Conservation (phyloP, 2,797 vertebrate species). For the Aphelocoma californica region DNA sequence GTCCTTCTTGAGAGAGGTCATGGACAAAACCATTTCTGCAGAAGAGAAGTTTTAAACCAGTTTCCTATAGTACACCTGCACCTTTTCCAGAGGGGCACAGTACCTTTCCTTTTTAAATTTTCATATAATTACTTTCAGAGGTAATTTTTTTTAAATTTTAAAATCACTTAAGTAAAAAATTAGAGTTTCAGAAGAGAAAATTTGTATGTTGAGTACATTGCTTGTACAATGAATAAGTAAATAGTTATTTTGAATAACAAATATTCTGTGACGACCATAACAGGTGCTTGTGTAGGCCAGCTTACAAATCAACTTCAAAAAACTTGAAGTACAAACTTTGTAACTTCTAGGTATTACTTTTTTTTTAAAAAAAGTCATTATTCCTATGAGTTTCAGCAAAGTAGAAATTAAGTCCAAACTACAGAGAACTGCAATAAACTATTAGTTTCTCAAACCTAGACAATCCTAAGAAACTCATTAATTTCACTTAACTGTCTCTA, state of each 20-base stretch:
- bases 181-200: background rate
- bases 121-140: background rate
- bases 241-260: background rate
- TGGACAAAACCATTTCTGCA: background rate
- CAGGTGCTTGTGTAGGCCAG: background rate
- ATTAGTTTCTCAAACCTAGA: background rate
- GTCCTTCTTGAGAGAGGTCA: background rate
- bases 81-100: background rate
- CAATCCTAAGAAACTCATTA: constrained; percentile 10
- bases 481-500: constrained; percentile 6
- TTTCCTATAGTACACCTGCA: background rate
- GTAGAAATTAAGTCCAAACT: background rate
- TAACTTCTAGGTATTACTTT: background rate
- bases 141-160: background rate
- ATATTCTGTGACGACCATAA: background rate
- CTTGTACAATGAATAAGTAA: background rate
- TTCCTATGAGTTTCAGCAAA: background rate
- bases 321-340: background rate
- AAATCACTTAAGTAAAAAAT: background rate
- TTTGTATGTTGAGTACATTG: background rate
- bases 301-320: background rate
- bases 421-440: constrained; percentile 2
- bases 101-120: background rate
- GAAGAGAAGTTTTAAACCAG: background rate
- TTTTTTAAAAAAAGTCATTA: background rate